Base-by-base conservation (phyloP, 53 echinoderm and acorn worm genomes). In the Luidia sarsii region DNA sequence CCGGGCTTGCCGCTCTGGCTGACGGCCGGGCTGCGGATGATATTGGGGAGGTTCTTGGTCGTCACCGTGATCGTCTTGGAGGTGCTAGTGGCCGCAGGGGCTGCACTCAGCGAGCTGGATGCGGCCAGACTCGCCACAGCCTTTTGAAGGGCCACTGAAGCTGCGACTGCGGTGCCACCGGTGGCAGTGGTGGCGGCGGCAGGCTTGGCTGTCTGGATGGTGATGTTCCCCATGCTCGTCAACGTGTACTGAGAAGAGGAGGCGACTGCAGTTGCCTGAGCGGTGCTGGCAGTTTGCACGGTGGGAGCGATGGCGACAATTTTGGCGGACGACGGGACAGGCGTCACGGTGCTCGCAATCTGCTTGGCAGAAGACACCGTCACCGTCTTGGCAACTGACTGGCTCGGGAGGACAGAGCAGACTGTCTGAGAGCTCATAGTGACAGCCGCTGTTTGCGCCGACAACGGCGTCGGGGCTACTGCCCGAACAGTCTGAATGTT, bases 31-130 rank as follows among this genome's bases (percentile, higher is more conserved):
- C 51, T 64, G 18, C 52, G 64, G 45, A 65, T 79, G 64, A 48
- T 72, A 50, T 75, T 75, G 5, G 48, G 50, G 36, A 33, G 65
- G 32, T 86, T 86, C 39, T 75, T 39, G 32, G 70, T 46, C 79
- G 83, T 39, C 38, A 57, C 11, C 43, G 61, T 48, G 65, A 16
- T 30, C 55, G 75, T 25, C 67, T 75, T 54, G 50, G 50, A 2
- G 70, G 75, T 22, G 67, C 57, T 35, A 59, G 67, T 35, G 51
- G 70, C 64, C 48, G 68, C 21, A 33, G 52, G 52, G n/a, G n/a
- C n/a, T n/a, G n/a, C n/a, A 41, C 39, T 82, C 28, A 39, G 59
- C 7, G 70, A 33, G 5, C 34, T 50, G 23, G 75, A 70, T 0
- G 70, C 61, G 3, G 67, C 50, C 33, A 82, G 50, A 22, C 59